Evolutionary conservation across 30 jellyfish, hydroid and myxozoan genomes (phyloP), one percentile per base, ranked within the genome.

Genomic region (Pseudorhiza aurosa): DNA sequence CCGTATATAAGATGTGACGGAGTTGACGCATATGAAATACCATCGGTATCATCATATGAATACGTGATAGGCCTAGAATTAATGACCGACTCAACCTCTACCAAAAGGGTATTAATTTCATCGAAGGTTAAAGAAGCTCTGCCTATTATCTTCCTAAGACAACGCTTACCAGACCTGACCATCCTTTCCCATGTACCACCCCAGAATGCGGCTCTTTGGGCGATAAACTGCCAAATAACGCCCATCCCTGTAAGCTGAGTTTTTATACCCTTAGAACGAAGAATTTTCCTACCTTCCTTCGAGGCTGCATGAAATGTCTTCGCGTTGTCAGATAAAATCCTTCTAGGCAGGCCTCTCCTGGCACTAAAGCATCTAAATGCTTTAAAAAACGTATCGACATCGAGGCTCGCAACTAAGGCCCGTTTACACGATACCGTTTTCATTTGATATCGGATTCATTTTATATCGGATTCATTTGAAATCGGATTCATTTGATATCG

Each of bases 1-100:
- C 88, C 88, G 58, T 76, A 55, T 8, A 60, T 76, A 0, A 76
- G 58, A 22, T 76, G 69, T 42, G 88, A 57, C 62, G 88, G 88
- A 22, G 53, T 57, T 0, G 58, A 40, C 25, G 81, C 78, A 36
- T 58, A 33, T 36, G 88, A 76, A 12, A 76, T 58, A 8, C 88
- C 81, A 2, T 76, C 78, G 7, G 8, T 56, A 45, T 76, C 88
- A 37, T 76, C 88, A 44, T 57, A 57, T 25, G 58, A 55, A 57
- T 76, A 76, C 8, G 47, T 76, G 14, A 57, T 57, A 22, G 88
- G 78, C 31, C 88, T 37, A 12, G 56, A 32, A 39, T 76, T 76
- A 36, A 76, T 45, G 22, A 53, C 37, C 15, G 77, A 11, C 58
- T 76, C 88, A n/a, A 76, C 78, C 58, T 76, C 69, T 4, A 58